Evolutionary conservation across 92 coral and sea anemone species (phyloP).

Genomic region (Zoanthus sansibaricus): DNA sequence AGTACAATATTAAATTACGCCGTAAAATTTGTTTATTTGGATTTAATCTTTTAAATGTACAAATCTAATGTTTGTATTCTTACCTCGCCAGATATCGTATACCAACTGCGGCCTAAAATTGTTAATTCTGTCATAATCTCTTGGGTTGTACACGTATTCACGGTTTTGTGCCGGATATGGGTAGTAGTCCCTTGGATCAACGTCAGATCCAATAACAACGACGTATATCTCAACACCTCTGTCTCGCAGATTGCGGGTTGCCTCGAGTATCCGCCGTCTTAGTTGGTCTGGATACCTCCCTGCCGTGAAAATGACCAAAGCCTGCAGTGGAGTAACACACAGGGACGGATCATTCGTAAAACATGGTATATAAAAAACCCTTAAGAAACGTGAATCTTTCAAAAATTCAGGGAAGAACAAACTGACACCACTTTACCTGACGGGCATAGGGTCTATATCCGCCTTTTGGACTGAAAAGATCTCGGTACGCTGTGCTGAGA

Average conservation of each 20-base stretch:
- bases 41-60: no score
- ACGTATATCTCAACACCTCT: conserved; percentile 61
- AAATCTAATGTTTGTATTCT: no score
- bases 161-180: conserved; percentile 22
- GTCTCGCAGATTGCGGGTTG: conserved; percentile 59
- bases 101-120: background rate
- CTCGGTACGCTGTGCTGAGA: conserved; percentile 39
- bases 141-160: conserved; percentile 23
- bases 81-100: conserved; percentile 15
- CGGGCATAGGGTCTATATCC: conserved; percentile 70
- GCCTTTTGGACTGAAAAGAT: conserved; percentile 52
- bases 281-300: conserved; percentile 19
- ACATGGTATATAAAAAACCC: no score
- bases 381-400: no score
- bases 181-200: conserved; percentile 48
- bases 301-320: conserved; percentile 32
- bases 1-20: no score
- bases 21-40: no score
- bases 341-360: no score
- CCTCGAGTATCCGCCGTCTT: conserved; percentile 34
- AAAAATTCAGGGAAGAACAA: no score
- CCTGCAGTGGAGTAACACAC: background rate
- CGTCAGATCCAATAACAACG: conserved; percentile 73
- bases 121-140: conserved; percentile 15
- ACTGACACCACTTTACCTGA: background rate